These are phyloP conservation scores for Drosophila tanythrix DNA, from an alignment of 2,888 invertebrate genomes.

Conservation along the genomic window DNA sequence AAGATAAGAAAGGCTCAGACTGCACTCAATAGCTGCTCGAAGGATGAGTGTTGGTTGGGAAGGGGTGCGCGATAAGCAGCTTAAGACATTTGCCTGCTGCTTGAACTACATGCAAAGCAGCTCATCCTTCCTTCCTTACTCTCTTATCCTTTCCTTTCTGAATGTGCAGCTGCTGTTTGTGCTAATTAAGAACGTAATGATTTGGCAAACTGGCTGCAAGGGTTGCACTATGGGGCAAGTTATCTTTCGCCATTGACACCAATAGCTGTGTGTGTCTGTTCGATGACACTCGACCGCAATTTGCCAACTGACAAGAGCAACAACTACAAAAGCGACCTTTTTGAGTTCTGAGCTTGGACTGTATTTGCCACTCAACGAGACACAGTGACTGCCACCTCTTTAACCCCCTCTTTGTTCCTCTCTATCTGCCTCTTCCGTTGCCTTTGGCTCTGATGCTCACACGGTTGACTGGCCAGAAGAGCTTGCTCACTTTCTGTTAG, in stretches of 20 bases:
- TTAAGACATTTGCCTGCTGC: slow-evolving; percentile 37
- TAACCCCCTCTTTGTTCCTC: neutral
- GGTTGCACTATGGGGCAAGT: slow-evolving; percentile 21
- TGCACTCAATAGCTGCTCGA: slow-evolving; percentile 39
- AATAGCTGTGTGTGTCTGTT: slow-evolving; percentile 42
- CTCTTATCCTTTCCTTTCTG: neutral
- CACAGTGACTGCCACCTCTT: slow-evolving; percentile 25
- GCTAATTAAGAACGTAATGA: slow-evolving; percentile 68
- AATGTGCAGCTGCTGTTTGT: slow-evolving; percentile 28
- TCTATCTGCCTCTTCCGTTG: neutral
- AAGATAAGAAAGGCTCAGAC: slow-evolving; percentile 44
- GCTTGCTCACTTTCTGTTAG: slow-evolving; percentile 46
- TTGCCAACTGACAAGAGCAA: slow-evolving; percentile 29
- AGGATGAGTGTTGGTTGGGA: neutral
- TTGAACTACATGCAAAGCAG: slow-evolving; percentile 54
- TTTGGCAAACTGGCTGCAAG: slow-evolving; percentile 57
- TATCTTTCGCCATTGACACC: slow-evolving; percentile 40
- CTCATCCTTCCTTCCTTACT: slow-evolving; percentile 1
- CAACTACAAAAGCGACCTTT: slow-evolving; percentile 28
- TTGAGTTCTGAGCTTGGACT: slow-evolving; percentile 15
- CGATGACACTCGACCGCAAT: slow-evolving; percentile 66
- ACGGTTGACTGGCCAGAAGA: slow-evolving; percentile 54
- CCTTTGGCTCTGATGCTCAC: slow-evolving; percentile 28
- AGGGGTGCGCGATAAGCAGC: slow-evolving; percentile 28
- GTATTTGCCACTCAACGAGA: slow-evolving; percentile 54